Conservation (phyloP, 2,797 vertebrate species). For the Lacerta bilineata region DNA sequence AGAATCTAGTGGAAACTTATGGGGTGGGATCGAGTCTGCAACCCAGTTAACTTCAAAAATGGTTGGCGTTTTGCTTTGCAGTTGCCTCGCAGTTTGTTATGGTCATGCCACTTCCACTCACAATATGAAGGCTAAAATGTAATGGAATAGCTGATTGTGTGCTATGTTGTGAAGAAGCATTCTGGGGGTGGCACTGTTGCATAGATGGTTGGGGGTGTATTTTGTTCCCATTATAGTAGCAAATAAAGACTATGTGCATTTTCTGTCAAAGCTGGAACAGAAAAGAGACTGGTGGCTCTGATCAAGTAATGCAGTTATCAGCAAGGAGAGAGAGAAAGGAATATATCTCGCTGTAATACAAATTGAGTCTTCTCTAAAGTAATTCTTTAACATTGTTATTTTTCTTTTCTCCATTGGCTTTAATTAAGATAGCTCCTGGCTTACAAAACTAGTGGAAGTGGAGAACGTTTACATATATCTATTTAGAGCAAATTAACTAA, state of each 20-base stretch:
- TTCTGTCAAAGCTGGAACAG: neutral
- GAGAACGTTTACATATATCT: slow-evolving; percentile 58
- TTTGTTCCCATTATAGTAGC: neutral
- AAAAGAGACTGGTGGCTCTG: neutral
- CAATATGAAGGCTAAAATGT: too few relatives aligned
- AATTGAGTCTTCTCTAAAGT: slow-evolving; percentile 52
- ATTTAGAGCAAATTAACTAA: slow-evolving; percentile 63
- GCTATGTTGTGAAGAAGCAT: neutral
- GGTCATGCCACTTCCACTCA: too few relatives aligned
- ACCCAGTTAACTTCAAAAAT: too few relatives aligned
- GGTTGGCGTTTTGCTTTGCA: too few relatives aligned
- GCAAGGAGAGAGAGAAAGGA: slow-evolving; percentile 8
- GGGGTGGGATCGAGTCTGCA: too few relatives aligned
- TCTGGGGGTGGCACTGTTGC: neutral
- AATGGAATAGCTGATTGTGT: neutral
- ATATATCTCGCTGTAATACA: slow-evolving; percentile 44
- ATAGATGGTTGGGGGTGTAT: too few relatives aligned
- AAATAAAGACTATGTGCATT: neutral
- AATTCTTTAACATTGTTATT: slow-evolving; percentile 64
- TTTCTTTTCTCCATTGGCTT: slow-evolving; percentile 69
- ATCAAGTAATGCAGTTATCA: slow-evolving; percentile 51
- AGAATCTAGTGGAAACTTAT: too few relatives aligned
- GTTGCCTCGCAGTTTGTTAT: too few relatives aligned
- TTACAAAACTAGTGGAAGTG: slow-evolving; percentile 63
- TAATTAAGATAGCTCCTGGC: slow-evolving; percentile 75